Conservation (phyloP, 2,113 vertebrate genomes). For the Oncorhynchus tshawytscha region DNA sequence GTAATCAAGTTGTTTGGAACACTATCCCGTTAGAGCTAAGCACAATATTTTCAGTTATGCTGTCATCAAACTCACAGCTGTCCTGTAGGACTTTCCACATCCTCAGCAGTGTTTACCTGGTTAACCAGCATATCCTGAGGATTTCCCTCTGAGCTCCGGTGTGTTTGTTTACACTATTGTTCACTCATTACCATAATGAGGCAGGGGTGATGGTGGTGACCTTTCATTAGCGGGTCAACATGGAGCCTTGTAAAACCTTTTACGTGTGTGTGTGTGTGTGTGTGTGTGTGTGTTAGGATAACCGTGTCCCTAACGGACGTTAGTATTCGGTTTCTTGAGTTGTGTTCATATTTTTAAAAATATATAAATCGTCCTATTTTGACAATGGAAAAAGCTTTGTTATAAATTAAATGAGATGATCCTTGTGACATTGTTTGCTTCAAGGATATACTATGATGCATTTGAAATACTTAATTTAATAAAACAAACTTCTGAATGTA, state of each 20-base stretch:
- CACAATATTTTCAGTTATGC: neutral
- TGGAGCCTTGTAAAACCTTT: too few species aligned
- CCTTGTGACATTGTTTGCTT: too few species aligned
- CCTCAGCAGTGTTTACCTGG: conserved; percentile 46
- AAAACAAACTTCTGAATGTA: too few species aligned
- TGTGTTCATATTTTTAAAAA: too few species aligned
- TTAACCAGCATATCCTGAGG: conserved; percentile 22
- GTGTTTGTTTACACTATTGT: conserved; percentile 32
- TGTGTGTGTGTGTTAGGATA: too few species aligned
- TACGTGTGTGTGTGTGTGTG: neutral
- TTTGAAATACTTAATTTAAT: too few species aligned
- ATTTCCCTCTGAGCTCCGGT: conserved; percentile 12
- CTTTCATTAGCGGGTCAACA: neutral
- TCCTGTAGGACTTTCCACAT: conserved; percentile 30
- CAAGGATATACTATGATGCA: too few species aligned
- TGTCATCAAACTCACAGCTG: conserved; percentile 1
- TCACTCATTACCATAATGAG: conserved; percentile 25
- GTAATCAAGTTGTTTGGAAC: conserved; percentile 55
- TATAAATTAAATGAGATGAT: too few species aligned
- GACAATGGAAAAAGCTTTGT: too few species aligned
- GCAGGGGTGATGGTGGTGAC: neutral
- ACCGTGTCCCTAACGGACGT: too few species aligned
- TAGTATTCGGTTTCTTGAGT: too few species aligned
- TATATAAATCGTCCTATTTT: too few species aligned
- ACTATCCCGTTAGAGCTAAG: conserved; percentile 31